Conservation (phyloP, 2,113 vertebrate genomes). For the Entomyzon cyanotis region DNA sequence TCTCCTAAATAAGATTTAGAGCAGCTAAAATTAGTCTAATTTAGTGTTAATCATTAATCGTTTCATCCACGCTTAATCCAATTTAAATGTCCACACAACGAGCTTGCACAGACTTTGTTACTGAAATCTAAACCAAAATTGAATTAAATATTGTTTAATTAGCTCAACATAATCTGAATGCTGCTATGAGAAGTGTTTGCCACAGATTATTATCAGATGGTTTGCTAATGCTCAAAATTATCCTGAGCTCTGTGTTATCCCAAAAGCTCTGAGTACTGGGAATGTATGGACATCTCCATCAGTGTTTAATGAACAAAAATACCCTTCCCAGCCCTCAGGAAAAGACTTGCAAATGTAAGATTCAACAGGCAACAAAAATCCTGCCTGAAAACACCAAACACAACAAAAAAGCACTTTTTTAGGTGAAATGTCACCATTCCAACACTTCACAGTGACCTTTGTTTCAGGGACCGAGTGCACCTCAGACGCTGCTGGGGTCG, state of each 20-base stretch:
- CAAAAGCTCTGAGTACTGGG: background rate
- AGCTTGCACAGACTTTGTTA: background rate
- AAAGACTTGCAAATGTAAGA: background rate
- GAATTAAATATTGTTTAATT: constrained; percentile 3
- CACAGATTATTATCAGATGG: background rate
- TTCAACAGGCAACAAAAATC: background rate
- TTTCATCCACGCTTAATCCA: constrained; percentile 35
- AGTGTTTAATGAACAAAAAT: rapidly evolving
- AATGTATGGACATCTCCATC: background rate
- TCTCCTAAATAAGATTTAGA: constrained; percentile 23
- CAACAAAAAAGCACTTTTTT: background rate
- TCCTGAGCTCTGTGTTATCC: background rate
- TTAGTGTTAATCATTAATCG: constrained; percentile 49
- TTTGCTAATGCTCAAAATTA: background rate
- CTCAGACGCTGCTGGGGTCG: background rate
- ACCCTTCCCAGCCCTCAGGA: background rate
- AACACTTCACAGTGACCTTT: background rate
- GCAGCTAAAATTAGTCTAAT: constrained; percentile 64
- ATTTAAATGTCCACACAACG: constrained; percentile 18
- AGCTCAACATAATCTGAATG: background rate
- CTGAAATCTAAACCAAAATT: background rate
- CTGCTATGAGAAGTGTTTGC: background rate
- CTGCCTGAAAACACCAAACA: background rate
- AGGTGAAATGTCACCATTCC: background rate
- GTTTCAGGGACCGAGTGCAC: background rate